Evolutionary conservation across 2,113 vertebrate species (phyloP).

Genomic region (Ariopsis seemanni): DNA sequence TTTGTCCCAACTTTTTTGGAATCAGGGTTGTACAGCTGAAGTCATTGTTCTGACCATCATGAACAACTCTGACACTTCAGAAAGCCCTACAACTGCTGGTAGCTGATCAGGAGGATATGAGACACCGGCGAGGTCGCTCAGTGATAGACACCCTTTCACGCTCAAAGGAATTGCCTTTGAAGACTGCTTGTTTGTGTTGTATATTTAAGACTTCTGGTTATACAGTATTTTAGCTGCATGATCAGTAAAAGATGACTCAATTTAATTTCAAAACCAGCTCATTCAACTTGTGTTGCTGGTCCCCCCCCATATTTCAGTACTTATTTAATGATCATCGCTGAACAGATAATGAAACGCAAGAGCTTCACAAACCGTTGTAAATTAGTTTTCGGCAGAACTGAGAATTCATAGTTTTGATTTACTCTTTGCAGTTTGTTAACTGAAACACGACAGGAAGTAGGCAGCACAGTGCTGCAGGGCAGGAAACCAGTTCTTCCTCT

Average conservation of each 20-base stretch:
- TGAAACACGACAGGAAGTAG: constrained; percentile 5
- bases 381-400: not conserved
- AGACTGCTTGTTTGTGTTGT: not conserved
- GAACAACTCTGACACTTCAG: not conserved
- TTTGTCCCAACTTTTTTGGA: no score
- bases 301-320: no score
- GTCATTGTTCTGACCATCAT: no score
- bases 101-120: constrained; percentile 42
- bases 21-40: no score
- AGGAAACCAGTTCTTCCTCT: constrained; percentile 14
- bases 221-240: not conserved
- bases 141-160: not conserved
- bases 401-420: not conserved
- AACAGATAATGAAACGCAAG: not conserved
- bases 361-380: not conserved
- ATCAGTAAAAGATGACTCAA: not conserved
- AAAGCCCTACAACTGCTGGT: not conserved
- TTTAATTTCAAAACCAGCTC: not conserved
- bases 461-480: not conserved
- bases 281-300: not conserved
- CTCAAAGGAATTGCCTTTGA: not conserved
- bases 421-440: not conserved
- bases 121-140: not conserved
- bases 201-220: not conserved
- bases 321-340: not conserved